A percentile compares a stretch with the other conserved stretches of the same genome.
These are phyloP conservation scores for Ciconia maguari DNA, from an alignment of 2,113 vertebrate species.

Conservation along the genomic window DNA sequence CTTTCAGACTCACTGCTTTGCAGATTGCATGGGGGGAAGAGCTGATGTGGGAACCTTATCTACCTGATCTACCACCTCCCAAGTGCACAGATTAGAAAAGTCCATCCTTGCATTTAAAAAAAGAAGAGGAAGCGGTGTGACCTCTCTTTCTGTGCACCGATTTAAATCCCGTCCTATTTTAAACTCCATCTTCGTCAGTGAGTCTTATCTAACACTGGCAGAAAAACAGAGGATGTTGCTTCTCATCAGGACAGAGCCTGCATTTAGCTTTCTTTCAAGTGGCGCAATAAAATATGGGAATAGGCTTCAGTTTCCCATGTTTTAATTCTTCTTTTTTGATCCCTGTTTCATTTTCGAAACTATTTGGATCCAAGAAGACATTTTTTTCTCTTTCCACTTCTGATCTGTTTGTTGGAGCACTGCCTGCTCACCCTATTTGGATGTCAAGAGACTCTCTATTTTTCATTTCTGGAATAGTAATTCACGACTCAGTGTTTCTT, in stretches of 20 bases:
- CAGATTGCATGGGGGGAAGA: not conserved
- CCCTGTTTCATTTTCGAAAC: conserved; percentile 48
- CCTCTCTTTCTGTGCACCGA: not conserved
- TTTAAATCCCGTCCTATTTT: not conserved
- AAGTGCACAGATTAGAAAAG: not conserved
- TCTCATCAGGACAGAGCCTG: not conserved
- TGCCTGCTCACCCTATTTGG: conserved; percentile 16
- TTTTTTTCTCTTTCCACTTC: conserved; percentile 40
- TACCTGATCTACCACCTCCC: not conserved
- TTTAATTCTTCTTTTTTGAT: conserved; percentile 54
- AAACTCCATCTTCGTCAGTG: not conserved
- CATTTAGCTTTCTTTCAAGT: conserved; percentile 41
- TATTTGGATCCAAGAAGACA: conserved; percentile 14
- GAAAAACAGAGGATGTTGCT: not conserved
- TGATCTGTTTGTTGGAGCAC: conserved; percentile 33
- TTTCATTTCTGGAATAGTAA: conserved; percentile 65
- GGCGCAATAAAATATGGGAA: conserved; percentile 2
- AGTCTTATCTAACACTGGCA: not conserved
- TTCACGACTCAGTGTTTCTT: conserved; percentile 35
- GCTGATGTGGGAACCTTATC: not conserved
- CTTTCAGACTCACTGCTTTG: not conserved
- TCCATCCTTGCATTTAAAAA: not conserved
- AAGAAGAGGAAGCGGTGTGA: not conserved
- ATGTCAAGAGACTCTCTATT: conserved; percentile 41
- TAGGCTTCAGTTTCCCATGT: conserved; percentile 32